phyloP scores from a whole-genome alignment of 2,888 invertebrate genomes.

The Sphinx pinastri region DNA sequence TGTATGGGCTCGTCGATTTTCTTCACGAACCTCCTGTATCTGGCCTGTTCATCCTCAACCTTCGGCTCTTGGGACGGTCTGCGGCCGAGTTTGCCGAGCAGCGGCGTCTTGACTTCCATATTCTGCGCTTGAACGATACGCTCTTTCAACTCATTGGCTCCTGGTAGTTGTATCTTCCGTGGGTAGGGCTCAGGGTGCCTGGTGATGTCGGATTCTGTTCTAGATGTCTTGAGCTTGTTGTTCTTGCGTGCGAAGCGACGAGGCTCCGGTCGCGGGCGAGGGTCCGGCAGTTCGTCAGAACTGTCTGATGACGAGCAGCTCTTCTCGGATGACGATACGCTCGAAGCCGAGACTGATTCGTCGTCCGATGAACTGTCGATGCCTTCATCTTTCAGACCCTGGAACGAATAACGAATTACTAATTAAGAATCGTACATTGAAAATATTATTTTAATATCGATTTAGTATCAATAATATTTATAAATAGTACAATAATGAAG shows the following conservation, averaged over 20 bases:
- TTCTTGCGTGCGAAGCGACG: constrained; percentile 71
- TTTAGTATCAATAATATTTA: background rate
- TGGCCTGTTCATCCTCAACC: constrained; percentile 62
- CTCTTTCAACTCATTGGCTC: constrained; percentile 60
- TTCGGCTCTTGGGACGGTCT: constrained; percentile 67
- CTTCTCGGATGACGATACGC: constrained; percentile 77
- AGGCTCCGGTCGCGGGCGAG: constrained; percentile 47
- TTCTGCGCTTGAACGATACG: constrained; percentile 67
- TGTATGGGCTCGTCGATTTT: constrained; percentile 73
- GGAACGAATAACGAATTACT: constrained; percentile 39
- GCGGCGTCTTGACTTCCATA: constrained; percentile 62
- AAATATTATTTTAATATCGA: too few species aligned
- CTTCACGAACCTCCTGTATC: constrained; percentile 61
- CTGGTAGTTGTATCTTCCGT: constrained; percentile 52
- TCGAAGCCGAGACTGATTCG: constrained; percentile 72
- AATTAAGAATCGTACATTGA: background rate
- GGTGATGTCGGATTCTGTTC: constrained; percentile 76
- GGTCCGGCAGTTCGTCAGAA: constrained; percentile 70
- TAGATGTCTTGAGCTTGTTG: constrained; percentile 72
- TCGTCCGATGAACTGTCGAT: constrained; percentile 82
- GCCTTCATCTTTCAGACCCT: constrained; percentile 82
- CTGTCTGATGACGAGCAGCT: constrained; percentile 79
- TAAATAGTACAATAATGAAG: background rate
- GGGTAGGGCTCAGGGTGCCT: constrained; percentile 61
- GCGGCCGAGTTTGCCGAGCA: constrained; percentile 68